Evolutionary conservation across 1,140 invertebrate species (phyloP).

Genomic region (Drosophila aff.): DNA sequence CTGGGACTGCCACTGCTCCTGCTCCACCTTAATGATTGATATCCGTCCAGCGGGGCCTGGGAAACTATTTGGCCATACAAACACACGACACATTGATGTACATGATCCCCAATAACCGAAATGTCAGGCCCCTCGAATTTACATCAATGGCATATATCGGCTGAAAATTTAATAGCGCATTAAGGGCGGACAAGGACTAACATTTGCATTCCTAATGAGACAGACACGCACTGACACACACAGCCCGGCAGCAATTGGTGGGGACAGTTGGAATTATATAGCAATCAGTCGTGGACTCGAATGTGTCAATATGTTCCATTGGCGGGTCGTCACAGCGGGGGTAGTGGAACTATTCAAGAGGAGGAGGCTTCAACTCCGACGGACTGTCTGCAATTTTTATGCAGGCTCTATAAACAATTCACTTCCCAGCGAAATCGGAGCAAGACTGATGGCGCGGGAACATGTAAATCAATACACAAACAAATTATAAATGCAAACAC

Average conservation of each 20-base stretch:
- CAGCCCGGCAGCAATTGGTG: conserved; percentile 39
- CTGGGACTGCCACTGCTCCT: neutral
- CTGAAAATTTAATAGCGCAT: conserved; percentile 67
- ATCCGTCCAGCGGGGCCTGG: conserved; percentile 39
- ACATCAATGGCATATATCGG: conserved; percentile 53
- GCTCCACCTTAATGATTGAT: conserved; percentile 63
- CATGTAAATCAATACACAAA: conserved; percentile 65
- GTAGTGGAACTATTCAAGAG: neutral
- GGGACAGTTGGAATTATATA: conserved; percentile 72
- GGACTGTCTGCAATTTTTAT: conserved; percentile 58
- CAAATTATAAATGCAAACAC: conserved; percentile 70
- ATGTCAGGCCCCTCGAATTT: conserved; percentile 55
- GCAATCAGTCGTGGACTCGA: conserved; percentile 60
- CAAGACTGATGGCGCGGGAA: conserved; percentile 30
- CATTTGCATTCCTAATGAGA: conserved; percentile 72
- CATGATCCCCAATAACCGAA: conserved; percentile 45
- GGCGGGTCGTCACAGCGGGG: neutral
- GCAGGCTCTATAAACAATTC: conserved; percentile 43
- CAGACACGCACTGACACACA: conserved; percentile 4
- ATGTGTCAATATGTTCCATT: conserved; percentile 55
- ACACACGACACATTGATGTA: conserved; percentile 5
- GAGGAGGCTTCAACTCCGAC: neutral
- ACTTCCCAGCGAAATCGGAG: conserved; percentile 33
- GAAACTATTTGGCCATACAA: conserved; percentile 38
- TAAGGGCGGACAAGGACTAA: conserved; percentile 55